Base-by-base conservation (phyloP, 2,113 vertebrate genomes). In the Oreochromis tanganicae region DNA sequence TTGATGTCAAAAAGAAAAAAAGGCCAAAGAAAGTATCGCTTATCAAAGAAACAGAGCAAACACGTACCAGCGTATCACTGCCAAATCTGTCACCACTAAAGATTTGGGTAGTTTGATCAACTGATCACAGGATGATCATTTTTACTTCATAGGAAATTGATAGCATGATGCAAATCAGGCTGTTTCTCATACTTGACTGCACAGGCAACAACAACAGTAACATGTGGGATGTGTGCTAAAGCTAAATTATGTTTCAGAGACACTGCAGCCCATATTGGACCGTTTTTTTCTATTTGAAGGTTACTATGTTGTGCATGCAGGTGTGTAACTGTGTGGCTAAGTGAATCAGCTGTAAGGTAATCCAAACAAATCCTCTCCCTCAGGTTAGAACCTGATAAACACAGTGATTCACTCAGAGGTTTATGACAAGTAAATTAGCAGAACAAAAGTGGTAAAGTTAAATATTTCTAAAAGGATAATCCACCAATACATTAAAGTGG, bases 341-440 rank as follows among this genome's bases (percentile, higher is more conserved):
- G 38, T 17, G 68, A 46, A 10, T 73, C 21, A 46, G 68, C 21
- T 17, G 68, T 0, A 1, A 57, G 46, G 52, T 80, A 81, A 81
- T 7, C 46, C 66, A 63, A n/a, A 85, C 80, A 59, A 12, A 57
- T 78, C 71, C 41, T 41, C 41, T 63, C 52, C 59, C 43, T 85
- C 43, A 27, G 78, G 78, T 12, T 57, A 17, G 7, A 83, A n/a
- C 6, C 66, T 85, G 16, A 68, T 50, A 61, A 90, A 87, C 57
- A 57, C 68, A 57, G 80, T 43, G 75, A 82, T 14, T 81, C 73
- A 38, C 27, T 5, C 57, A 81, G 38, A 82, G 29, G 54, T 32
- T 63, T 21, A 55, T 38, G 8, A 2, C 79, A 43, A 56, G n/a
- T 1, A 3, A 38, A 80, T 21, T n/a, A 73, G 75, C 55, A 79